Conservation (phyloP, 2,797 vertebrate genomes). For the Sebastes taczanowskii region DNA sequence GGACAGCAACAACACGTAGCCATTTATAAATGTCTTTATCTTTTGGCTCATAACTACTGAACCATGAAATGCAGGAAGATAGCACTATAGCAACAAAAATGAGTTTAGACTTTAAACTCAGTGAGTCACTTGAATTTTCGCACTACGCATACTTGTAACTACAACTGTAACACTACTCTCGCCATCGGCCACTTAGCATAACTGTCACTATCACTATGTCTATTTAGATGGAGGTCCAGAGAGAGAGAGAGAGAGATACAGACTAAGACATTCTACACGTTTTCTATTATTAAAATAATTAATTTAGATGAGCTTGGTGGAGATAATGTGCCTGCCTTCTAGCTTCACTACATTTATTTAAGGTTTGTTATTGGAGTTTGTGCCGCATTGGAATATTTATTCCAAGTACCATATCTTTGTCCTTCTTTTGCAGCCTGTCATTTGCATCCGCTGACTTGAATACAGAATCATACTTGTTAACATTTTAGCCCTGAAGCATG, state of each 20-base stretch:
- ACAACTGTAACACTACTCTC: background rate
- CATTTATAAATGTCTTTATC: background rate
- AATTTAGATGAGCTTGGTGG: slow-evolving; percentile 19
- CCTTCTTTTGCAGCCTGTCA: slow-evolving; percentile 58
- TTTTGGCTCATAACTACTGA: background rate
- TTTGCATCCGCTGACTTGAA: slow-evolving; percentile 63
- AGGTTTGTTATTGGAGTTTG: slow-evolving; percentile 16
- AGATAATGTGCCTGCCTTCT: background rate
- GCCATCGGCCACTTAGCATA: background rate
- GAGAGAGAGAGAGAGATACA: too few species aligned
- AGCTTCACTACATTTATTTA: slow-evolving; percentile 20
- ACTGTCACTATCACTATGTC: background rate
- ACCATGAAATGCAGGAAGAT: background rate
- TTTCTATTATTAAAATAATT: background rate
- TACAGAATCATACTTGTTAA: slow-evolving; percentile 69
- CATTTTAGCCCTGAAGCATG: slow-evolving; percentile 54
- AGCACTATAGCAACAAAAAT: background rate
- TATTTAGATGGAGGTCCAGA: background rate
- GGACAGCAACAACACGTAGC: background rate
- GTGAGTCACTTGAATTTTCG: background rate
- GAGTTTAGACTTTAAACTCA: background rate
- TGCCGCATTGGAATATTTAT: slow-evolving; percentile 29
- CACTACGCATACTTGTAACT: background rate
- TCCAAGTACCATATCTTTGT: slow-evolving; percentile 44
- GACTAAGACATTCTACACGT: too few species aligned